Base-by-base conservation (phyloP, 2,113 vertebrate species). In the Chrysochloris asiatica region DNA sequence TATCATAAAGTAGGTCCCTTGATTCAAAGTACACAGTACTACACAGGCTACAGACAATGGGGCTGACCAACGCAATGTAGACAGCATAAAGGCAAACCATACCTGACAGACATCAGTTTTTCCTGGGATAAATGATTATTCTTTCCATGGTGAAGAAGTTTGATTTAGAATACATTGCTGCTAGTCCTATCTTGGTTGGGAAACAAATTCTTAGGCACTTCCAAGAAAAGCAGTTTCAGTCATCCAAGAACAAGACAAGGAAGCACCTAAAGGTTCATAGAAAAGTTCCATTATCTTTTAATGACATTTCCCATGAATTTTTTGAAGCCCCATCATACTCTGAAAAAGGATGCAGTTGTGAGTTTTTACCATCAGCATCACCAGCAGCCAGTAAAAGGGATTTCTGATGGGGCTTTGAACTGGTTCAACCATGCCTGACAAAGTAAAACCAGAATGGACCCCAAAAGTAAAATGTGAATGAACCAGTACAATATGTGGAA, bases 301-400 rank as follows among this genome's bases (percentile, higher is more conserved):
- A n/a, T n/a, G n/a, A n/a, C n/a, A n/a, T n/a, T n/a, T n/a, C n/a
- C n/a, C n/a, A n/a, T n/a, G n/a, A n/a, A n/a, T n/a, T n/a, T n/a
- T n/a, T n/a, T n/a, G n/a, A n/a, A n/a, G n/a, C n/a, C n/a, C n/a
- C n/a, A n/a, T n/a, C n/a, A n/a, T 54, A 22, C 33, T 79, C 52
- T n/a, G 22, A 77, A 75, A 89, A 88, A 89, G 26, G n/a, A 24
- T 91, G 52, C 36, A 78, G 14, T 45, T 14, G 19, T 73, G 61
- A 86, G 28, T 19, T 61, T 21, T 93, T 73, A 78, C 67, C 88
- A 87, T 45, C 61, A 93, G 63, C 38, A 89, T 47, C 78, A 82
- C 22, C 7, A 52, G 75, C 30, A 78, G 33, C 43, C 78, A 91
- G 33, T 45, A 41, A 95, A 82, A 87, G 56, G 67, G 30, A 84